phyloP scores from a whole-genome alignment of 2,113 vertebrate genomes.

The Lipotes vexillifer region DNA sequence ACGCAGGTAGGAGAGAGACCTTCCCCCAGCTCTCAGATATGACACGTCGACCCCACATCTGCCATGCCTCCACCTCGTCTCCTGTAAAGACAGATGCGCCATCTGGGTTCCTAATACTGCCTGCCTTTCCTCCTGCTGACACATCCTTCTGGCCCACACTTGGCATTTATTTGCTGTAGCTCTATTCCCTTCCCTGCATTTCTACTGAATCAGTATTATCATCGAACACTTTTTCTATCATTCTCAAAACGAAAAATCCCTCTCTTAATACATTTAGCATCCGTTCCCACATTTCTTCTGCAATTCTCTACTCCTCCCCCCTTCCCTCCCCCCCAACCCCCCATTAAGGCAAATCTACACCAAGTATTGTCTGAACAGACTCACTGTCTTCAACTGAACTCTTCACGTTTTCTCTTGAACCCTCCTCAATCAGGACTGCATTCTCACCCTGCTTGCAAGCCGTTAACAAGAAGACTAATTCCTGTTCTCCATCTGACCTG shows the following conservation, averaged over 20 bases:
- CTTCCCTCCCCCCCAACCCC: fast-evolving
- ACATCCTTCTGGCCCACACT: neutral
- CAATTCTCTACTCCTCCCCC: neutral
- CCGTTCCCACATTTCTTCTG: neutral
- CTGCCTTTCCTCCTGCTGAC: too few species aligned
- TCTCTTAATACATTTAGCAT: neutral
- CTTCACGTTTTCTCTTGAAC: neutral
- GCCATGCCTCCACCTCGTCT: neutral
- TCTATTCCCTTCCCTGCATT: neutral
- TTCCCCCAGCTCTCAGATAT: neutral
- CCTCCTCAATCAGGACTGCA: neutral
- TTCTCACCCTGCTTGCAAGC: neutral
- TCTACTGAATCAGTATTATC: neutral
- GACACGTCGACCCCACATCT: neutral
- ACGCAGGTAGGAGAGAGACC: neutral
- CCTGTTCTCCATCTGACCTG: neutral
- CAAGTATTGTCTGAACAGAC: neutral
- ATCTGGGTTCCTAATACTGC: neutral
- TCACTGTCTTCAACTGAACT: neutral
- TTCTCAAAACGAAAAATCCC: neutral
- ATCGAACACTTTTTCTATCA: neutral
- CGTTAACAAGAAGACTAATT: neutral
- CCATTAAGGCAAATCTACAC: neutral
- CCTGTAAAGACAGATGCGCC: neutral
- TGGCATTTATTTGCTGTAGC: neutral